phyloP scores from a whole-genome alignment of 2,888 invertebrate genomes.

The Andrena praecox region DNA sequence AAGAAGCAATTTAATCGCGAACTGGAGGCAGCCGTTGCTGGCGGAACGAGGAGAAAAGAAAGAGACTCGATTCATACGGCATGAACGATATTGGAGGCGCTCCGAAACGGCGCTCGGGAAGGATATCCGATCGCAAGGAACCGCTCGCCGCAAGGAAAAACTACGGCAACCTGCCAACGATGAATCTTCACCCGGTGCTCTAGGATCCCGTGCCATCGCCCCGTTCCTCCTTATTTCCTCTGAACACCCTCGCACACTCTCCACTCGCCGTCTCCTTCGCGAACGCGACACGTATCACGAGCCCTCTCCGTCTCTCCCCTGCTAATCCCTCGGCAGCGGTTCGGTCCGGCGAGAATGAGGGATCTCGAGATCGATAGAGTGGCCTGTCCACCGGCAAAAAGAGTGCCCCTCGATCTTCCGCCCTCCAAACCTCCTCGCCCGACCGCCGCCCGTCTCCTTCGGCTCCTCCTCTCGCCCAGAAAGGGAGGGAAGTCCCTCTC shows the following conservation, averaged over 20 bases:
- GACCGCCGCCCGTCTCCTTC: neutral
- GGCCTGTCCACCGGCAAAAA: conserved; percentile 44
- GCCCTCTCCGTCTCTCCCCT: conserved; percentile 24
- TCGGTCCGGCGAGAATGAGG: conserved; percentile 46
- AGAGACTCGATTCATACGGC: conserved; percentile 40
- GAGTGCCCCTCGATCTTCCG: conserved; percentile 55
- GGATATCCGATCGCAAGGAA: conserved; percentile 54
- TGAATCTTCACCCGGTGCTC: conserved; percentile 51
- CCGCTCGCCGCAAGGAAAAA: conserved; percentile 51
- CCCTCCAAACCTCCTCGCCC: neutral
- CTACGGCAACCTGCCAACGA: conserved; percentile 70
- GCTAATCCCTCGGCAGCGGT: conserved; percentile 37
- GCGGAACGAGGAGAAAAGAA: neutral
- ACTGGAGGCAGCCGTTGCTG: neutral
- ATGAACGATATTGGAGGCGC: conserved; percentile 62
- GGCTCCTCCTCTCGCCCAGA: neutral
- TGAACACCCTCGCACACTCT: neutral
- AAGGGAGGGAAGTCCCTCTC: neutral
- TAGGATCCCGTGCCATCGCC: conserved; percentile 20
- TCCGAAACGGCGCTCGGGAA: conserved; percentile 44
- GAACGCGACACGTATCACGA: conserved; percentile 38
- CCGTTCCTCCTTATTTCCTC: conserved; percentile 34
- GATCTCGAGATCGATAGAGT: conserved; percentile 60
- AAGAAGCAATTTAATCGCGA: conserved; percentile 52
- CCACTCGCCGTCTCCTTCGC: conserved; percentile 16